A percentile compares a stretch with the other conserved stretches of the same genome.
These are phyloP conservation scores for Hippocampus mohnikei DNA, from an alignment of 2,113 vertebrate genomes.

Conservation along the genomic window DNA sequence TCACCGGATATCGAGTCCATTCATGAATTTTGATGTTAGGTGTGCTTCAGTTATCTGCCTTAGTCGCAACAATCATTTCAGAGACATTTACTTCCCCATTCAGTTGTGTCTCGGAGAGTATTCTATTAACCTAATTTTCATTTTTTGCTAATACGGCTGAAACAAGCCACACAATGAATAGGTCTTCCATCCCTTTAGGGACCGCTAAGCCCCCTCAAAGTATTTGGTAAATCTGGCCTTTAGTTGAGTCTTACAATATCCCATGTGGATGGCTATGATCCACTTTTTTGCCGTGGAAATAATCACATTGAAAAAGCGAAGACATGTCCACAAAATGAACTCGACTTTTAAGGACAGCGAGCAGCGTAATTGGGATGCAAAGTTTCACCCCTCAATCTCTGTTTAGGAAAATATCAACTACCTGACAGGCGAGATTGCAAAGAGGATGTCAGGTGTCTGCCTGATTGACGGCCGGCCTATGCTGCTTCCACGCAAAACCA, in stretches of 20 bases:
- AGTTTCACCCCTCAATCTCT: constrained; percentile 41
- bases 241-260: constrained; percentile 36
- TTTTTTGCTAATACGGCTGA: background rate
- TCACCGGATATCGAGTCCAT: too few species aligned
- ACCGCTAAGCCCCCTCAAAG: constrained; percentile 31
- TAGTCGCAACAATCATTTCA: background rate
- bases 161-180: constrained; percentile 14
- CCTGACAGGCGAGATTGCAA: constrained; percentile 54
- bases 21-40: too few species aligned
- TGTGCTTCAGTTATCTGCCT: background rate
- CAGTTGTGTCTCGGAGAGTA: background rate
- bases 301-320: constrained; percentile 24
- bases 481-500: constrained; percentile 20
- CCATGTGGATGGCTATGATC: constrained; percentile 25
- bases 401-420: constrained; percentile 42
- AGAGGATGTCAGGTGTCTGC: constrained; percentile 47
- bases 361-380: constrained; percentile 36
- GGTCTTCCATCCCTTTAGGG: constrained; percentile 19
- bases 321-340: constrained; percentile 24
- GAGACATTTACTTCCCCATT: constrained; percentile 1
- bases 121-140: constrained; percentile 7
- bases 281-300: constrained; percentile 31
- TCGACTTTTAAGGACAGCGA: constrained; percentile 30
- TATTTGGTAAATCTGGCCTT: constrained; percentile 34
- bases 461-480: constrained; percentile 44